Conservation (phyloP, 2,113 vertebrate species). For the Ondatra zibethicus region DNA sequence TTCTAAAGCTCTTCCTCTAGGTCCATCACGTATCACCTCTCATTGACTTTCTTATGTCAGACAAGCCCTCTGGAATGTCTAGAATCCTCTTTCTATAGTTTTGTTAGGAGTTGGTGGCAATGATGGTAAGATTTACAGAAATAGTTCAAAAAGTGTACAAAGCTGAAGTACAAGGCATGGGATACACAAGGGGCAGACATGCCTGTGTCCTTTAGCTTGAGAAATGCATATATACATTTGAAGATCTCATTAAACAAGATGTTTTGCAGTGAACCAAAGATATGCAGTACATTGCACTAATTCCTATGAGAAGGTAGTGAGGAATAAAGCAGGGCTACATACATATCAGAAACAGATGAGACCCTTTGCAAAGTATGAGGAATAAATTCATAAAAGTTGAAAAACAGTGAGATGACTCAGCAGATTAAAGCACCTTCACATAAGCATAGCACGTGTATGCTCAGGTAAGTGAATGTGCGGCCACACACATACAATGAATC, state of each 20-base stretch:
- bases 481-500: background rate
- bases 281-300: background rate
- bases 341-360: background rate
- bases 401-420: background rate
- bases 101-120: background rate
- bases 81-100: background rate
- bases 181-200: background rate
- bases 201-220: background rate
- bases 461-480: too few species aligned
- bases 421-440: background rate
- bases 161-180: background rate
- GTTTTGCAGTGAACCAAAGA: background rate
- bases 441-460: background rate
- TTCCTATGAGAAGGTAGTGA: background rate
- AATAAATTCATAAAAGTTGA: background rate
- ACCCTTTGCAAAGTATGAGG: background rate
- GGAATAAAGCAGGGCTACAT: background rate
- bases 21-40: background rate
- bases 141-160: background rate
- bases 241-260: background rate
- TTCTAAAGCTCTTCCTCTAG: background rate
- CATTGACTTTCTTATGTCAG: background rate
- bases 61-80: background rate
- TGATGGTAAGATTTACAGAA: background rate
- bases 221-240: background rate